Base-by-base conservation (phyloP, 1,140 invertebrate genomes). In the Tetraneura akinire region DNA sequence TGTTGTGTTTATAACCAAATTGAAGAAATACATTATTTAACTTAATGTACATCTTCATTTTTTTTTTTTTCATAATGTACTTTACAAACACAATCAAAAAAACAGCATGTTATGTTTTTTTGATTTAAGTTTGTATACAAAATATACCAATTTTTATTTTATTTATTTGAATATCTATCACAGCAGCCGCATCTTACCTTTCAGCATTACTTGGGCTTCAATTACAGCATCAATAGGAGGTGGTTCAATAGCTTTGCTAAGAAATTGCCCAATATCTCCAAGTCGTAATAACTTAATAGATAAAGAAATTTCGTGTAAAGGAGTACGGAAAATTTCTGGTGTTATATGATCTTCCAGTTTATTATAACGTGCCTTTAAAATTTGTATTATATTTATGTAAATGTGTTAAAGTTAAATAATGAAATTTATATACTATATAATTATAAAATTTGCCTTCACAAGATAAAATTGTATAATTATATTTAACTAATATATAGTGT, bases 261-360 rank as follows among this genome's bases (percentile, higher is more conserved):
- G 87, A 85, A 98, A 98, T 84, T 96, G 94, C 5, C 93, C 92
- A 84, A 98, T 96, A 37, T 90, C 90, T 74, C 96, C 96, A 5
- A 98, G 86, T 71, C 93, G 89, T n/a, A 98, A 87, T 3, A 98
- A 86, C 86, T 97, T 95, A 84, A 94, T 93, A 81, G 91, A 92
- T 18, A 96, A 87, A 0, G 93, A 92, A 55, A 96, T 86, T 85
- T 98, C 96, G 84, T 98, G 96, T 5, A 98, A 87, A 0, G 96
- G 96, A 3, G 96, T 98, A 71, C 96, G 88, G 86, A 98, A 97
- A 89, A 98, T 98, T 88, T 98, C 96, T 0, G 96, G 95, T 0
- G 94, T 96, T 84, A 95, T 91, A 83, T 97, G 94, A 83, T 97
- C 93, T 13, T 98, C 96, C 66, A 98, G 87, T 76, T 89, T 91